A percentile compares a stretch with the other conserved stretches of the same genome.
Conservation (phyloP, 2,888 invertebrate genomes). For the Synanthedon vespiformis region DNA sequence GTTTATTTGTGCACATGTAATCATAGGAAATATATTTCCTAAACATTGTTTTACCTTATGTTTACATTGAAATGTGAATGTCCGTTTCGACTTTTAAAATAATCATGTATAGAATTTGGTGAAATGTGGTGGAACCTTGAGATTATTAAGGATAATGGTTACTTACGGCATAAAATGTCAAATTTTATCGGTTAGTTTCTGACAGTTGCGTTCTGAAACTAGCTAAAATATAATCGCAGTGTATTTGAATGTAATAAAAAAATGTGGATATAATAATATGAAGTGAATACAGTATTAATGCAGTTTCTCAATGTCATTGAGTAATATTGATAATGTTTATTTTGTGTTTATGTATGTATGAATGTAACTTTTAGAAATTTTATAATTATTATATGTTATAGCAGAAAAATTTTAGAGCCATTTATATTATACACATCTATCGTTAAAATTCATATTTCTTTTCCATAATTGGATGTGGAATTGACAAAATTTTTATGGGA, state of each 20-base stretch:
- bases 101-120: neutral
- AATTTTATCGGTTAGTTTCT: conserved; percentile 14
- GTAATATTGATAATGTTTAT: conserved; percentile 12
- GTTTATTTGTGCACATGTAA: conserved; percentile 3
- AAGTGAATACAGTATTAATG: conserved; percentile 43
- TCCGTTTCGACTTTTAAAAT: conserved; percentile 15
- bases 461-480: conserved; percentile 3
- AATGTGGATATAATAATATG: conserved; percentile 20
- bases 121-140: conserved; percentile 20
- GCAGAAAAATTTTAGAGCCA: conserved; percentile 37
- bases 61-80: conserved; percentile 34
- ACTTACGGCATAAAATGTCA: conserved; percentile 61
- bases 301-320: neutral
- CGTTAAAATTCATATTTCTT: conserved; percentile 17
- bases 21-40: conserved; percentile 1
- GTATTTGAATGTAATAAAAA: conserved; percentile 28
- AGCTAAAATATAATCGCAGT: neutral
- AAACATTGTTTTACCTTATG: conserved; percentile 15
- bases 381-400: conserved; percentile 15
- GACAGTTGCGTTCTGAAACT: neutral
- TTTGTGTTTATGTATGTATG: conserved; percentile 24
- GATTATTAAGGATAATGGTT: conserved; percentile 44
- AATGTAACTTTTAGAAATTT: conserved; percentile 26
- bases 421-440: conserved; percentile 54
- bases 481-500: neutral